These are phyloP conservation scores for Trematomus bernacchii DNA, from an alignment of 2,797 vertebrate species.

Conservation along the genomic window DNA sequence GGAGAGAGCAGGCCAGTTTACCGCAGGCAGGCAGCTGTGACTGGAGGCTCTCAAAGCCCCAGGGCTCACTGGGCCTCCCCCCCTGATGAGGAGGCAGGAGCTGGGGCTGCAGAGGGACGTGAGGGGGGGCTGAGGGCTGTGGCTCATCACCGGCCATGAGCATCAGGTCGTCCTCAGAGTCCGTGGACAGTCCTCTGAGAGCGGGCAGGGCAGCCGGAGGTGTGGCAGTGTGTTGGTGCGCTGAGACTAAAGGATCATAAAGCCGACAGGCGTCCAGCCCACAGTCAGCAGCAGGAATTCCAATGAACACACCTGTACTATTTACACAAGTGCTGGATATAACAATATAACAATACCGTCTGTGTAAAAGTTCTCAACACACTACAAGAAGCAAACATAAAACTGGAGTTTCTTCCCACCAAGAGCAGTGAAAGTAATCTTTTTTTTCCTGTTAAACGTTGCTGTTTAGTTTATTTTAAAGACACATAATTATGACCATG, in stretches of 20 bases:
- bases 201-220: slow-evolving; percentile 53
- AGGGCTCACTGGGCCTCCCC: slow-evolving; percentile 16
- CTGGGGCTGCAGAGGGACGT: slow-evolving; percentile 43
- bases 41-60: slow-evolving; percentile 48
- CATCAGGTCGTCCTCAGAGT: slow-evolving; percentile 68
- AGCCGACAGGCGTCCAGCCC: slow-evolving; percentile 9
- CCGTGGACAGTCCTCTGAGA: slow-evolving; percentile 49
- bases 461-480: too few relatives aligned
- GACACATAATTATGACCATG: too few relatives aligned
- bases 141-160: slow-evolving; percentile 64
- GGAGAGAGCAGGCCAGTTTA: slow-evolving; percentile 51
- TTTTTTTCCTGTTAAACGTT: too few relatives aligned
- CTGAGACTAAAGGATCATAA: slow-evolving; percentile 34
- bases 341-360: not conserved
- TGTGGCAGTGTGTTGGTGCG: slow-evolving; percentile 8
- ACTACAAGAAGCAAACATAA: not conserved
- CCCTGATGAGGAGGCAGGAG: slow-evolving; percentile 38
- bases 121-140: slow-evolving; percentile 8
- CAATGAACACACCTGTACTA: not conserved
- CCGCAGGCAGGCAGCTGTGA: slow-evolving; percentile 52
- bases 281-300: slow-evolving; percentile 22
- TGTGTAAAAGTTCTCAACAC: not conserved
- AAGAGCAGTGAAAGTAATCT: too few relatives aligned
- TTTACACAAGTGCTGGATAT: slow-evolving; percentile 7
- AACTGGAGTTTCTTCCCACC: not conserved